Evolutionary conservation across 2,888 invertebrate genomes (phyloP), one percentile per base, ranked within the genome.

Genomic region (Coenonympha arcania): DNA sequence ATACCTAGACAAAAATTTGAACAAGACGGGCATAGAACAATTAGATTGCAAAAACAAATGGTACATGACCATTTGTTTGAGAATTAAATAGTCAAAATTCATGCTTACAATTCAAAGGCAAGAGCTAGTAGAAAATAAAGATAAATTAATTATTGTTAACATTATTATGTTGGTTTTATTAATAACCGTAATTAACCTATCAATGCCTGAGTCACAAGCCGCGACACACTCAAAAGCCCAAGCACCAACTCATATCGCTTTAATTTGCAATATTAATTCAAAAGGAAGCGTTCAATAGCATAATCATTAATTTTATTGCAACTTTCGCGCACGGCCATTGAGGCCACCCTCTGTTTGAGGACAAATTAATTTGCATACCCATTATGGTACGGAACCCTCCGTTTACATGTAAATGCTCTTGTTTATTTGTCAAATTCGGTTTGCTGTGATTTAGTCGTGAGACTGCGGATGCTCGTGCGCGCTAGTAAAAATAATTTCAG

Each of bases 381-480:
- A 77, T 78, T 68, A 69, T 69, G 55, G 48, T 55, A 48, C 48
- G 56, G 55, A 60, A 69, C 76, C 72, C 73, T 67, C 62, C 53
- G 47, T 37, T 68, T 62, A 68, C 71, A 71, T 72, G 73, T 68
- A 65, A 70, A 77, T 74, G 64, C 71, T 56, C 50, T 59, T 61
- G 79, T 79, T 79, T 77, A 79, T 79, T 77, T 74, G 79, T 69
- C 73, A 70, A 78, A 79, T 80, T 79, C 73, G 73, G 65, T 80
- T 76, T 71, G 74, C 68, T 71, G 70, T 67, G 58, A 61, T 60
- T 61, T 59, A 58, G 52, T 56, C 56, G 28, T 31, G n/a, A n/a
- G n/a, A 31, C 34, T 46, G 44, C 34, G 33, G 49, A 57, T 53
- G 50, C 48, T 42, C 11, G 18, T 53, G 50, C 48, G 45, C 11